phyloP scores from a whole-genome alignment of 2,888 invertebrate genomes.

The Nineta flava region DNA sequence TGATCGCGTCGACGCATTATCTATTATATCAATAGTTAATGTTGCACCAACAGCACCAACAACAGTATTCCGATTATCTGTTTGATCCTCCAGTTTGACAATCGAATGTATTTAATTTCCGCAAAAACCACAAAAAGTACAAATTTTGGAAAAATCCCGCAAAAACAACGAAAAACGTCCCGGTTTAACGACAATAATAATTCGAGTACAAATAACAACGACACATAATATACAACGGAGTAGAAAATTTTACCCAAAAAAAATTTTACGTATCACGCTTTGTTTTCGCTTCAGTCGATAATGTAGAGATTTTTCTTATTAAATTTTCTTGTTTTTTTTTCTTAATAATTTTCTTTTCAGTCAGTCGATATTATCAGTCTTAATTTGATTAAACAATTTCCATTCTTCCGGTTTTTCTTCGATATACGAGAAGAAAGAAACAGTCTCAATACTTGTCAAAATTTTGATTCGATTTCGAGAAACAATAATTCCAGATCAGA shows the following conservation, averaged over 20 bases:
- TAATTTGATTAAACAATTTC: background rate
- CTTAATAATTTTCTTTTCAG: background rate
- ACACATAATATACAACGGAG: background rate
- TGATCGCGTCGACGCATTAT: slow-evolving; percentile 8
- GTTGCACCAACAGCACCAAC: background rate
- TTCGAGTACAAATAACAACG: no score
- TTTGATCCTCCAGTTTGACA: slow-evolving; percentile 8
- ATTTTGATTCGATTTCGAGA: no score
- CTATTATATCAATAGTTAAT: slow-evolving; percentile 1
- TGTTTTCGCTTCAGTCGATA: slow-evolving; percentile 3
- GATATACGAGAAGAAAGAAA: no score
- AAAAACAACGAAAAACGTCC: background rate
- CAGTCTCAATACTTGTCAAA: no score
- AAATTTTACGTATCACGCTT: background rate
- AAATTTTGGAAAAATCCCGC: background rate
- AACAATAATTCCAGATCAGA: no score
- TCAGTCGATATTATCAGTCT: background rate
- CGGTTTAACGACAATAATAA: background rate
- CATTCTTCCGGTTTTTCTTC: no score
- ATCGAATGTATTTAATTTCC: background rate
- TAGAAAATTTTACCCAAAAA: background rate
- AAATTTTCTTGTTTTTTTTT: slow-evolving; percentile 4
- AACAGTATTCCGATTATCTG: background rate
- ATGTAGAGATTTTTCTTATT: slow-evolving; percentile 4
- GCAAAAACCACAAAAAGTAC: background rate